Evolutionary conservation across 2,888 invertebrate species (phyloP), one percentile per base, ranked within the genome.

Genomic region (Rhamnusium bicolor): DNA sequence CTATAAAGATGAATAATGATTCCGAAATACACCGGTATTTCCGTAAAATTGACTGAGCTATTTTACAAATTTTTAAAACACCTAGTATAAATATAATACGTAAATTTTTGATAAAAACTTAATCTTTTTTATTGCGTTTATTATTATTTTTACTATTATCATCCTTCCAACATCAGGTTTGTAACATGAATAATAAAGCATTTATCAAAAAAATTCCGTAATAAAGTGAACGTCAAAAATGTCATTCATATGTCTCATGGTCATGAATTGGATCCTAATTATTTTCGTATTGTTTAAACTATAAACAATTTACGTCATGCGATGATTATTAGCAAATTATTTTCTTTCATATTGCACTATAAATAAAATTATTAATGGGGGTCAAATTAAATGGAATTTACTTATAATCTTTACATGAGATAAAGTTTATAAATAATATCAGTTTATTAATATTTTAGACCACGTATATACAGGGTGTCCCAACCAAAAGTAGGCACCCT

Each of bases 241-340:
- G 51, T 63, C 63, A 63, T 63, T 51, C 63, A 14, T 0, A 27
- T 10, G 51, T 10, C 47, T 47, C 63, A 63, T 63, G 63, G 29
- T 47, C 63, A 63, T 63, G 63, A 51, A 63, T 27, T 49, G 29
- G 8, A 49, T 16, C n/a, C n/a, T 46, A 32, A 19, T 46, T 24
- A n/a, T 54, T 54, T 27, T 8, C n/a, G n/a, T 40, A 40, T 5
- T n/a, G 1, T 21, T 54, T n/a, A 54, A 6, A 24, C 12, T 53
- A 10, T 53, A 19, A 16, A 14, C 24, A n/a, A 19, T 18, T 32
- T 58, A 58, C 58, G 58, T 58, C 58, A 32, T 58, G 12, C n/a
- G 16, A 6, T 29, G 16, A 58, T 58, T 58, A 58, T 58, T 32
- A 18, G 19, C 19, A 58, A 32, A 16, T 29, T 54, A 18, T 58